Base-by-base conservation (phyloP, 2,113 vertebrate genomes). In the Aptenodytes patagonicus region DNA sequence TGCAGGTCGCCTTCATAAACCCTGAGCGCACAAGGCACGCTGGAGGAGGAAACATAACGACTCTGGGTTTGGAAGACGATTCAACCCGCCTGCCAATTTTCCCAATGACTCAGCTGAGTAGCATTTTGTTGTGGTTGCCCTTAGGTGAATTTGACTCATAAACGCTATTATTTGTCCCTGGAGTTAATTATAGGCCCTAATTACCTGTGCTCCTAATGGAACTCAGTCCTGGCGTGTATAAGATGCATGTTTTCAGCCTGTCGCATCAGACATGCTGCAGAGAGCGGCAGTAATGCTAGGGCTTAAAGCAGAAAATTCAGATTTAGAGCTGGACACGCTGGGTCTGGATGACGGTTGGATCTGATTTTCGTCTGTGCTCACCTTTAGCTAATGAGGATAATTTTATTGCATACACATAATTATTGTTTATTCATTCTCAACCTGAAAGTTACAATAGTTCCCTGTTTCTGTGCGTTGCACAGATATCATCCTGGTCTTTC, bases 151-250 rank as follows among this genome's bases (percentile, higher is more conserved):
- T 92, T 95, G 95, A 95, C 90, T 95, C 89, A 96, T 84, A 86
- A 94, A 91, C 0, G 34, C 51, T 94, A 81, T 93, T 95, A 97
- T 93, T 92, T 97, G 68, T 94, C 88, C 88, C 85, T 89, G 93
- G 90, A 95, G 93, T 94, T 97, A 97, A 97, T 96, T 97, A 97
- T 85, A 95, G 82, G 83, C 71, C 90, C 79, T 47, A 90, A 94
- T 92, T 92, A 90, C 95, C 83, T 92, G 68, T 26, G 62, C 88
- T 93, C 57, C 78, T 92, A 57, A 70, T 90, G 95, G 85, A 85
- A 57, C 84, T 95, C 44, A 40, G 78, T 55, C 70, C 82, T 91
- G 88, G 85, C 24, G 0, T 77, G 58, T 71, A 94, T 61, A 44
- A 94, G 83, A 90, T 94, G 88, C 79, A 55, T 96, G 85, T 80